Base-by-base conservation (phyloP, 1,140 invertebrate species). In the Galleria mellonella region DNA sequence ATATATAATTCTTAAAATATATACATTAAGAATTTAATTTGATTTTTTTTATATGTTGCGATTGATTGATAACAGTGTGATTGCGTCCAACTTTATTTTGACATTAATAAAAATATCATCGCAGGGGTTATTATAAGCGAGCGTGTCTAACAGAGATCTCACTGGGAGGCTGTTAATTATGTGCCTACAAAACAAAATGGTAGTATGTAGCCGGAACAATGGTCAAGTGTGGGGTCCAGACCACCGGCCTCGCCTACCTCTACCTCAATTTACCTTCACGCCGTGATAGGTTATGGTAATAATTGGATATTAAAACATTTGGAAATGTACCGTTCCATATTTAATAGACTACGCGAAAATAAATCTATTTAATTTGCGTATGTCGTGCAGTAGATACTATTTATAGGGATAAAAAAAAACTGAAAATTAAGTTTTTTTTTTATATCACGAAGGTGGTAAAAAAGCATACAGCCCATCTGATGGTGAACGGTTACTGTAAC, bases 21-120 rank as follows among this genome's bases (percentile, higher is more conserved):
- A 23, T 23, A 23, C 2, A 23, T 3, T 3, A 23, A 23, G 6
- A 23, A 3, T 23, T 2, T 23, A 3, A 23, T 6, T 23, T 3
- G 6, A 3, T 3, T 23, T 3, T 23, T 23, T 23, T 2, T 23
- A 23, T 23, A 23, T 6, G 2, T 23, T 2, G 6, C 17, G 17
- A 6, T 23, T 23, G 6, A n/a, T n/a, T n/a, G 2, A 6, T 23
- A 3, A 23, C 73, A 54, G 72, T 72, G 70, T 76, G 54, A 73
- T 42, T n/a, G 51, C 36, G 45, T 48, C 46, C 61, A 60, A 65
- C 43, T 78, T 76, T 78, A 83, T 83, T 81, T 83, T 81, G 78
- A 83, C 74, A 83, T 83, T 83, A 83, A 83, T 83, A 83, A 81
- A 83, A 83, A 83, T 83, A 83, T 83, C 76, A 83, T 81, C 78